Evolutionary conservation across 2,797 vertebrate species (phyloP).

Genomic region (Bradypodion pumilum): DNA sequence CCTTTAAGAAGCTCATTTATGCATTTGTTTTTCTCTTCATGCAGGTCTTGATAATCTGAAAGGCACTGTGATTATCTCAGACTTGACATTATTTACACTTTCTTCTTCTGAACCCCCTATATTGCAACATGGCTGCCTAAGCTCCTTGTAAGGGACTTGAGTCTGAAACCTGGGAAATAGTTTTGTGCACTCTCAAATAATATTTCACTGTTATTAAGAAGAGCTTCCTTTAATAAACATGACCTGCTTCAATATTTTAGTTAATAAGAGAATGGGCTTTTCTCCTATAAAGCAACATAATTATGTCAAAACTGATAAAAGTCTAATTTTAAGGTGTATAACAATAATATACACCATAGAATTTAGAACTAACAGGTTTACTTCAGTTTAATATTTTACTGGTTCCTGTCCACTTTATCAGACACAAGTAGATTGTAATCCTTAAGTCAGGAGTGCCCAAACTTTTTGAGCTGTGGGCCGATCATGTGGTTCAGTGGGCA

Average conservation of each 20-base stretch:
- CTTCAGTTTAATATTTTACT: too few relatives aligned
- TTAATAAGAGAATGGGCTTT: conserved; percentile 27
- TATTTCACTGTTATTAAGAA: conserved; percentile 6
- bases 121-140: conserved; percentile 83
- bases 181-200: conserved; percentile 78
- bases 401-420: too few relatives aligned
- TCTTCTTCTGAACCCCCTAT: conserved; percentile 52
- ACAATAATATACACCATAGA: too few relatives aligned
- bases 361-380: too few relatives aligned
- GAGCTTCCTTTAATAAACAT: conserved; percentile 59
- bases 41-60: conserved; percentile 54
- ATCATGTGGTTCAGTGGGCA: too few relatives aligned
- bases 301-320: conserved; percentile 34
- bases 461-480: too few relatives aligned
- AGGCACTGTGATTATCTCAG: conserved; percentile 8
- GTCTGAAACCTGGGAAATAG: conserved; percentile 84
- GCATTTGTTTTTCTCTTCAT: conserved; percentile 39
- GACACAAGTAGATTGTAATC: too few relatives aligned
- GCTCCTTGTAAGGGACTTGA: conserved; percentile 80
- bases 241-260: conserved; percentile 32
- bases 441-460: too few relatives aligned
- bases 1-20: conserved; percentile 37
- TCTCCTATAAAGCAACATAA: conserved; percentile 12
- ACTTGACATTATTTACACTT: conserved; percentile 47
- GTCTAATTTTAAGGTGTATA: conserved; percentile 2